Evolutionary conservation across 2,113 vertebrate genomes (phyloP).

Genomic region (Cynoglossus semilaevis): DNA sequence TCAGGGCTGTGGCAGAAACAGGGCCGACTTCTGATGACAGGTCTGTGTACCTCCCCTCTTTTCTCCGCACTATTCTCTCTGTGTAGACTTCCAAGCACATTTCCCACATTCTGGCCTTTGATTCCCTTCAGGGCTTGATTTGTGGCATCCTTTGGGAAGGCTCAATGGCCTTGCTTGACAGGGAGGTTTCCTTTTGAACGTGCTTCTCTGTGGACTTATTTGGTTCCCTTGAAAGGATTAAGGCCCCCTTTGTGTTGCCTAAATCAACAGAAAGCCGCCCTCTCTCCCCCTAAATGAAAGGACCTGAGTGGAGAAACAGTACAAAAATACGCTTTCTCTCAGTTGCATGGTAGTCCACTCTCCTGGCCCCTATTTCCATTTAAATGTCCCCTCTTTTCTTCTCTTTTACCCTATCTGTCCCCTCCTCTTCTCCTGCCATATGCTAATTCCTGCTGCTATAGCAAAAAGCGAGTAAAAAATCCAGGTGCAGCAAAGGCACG

Average conservation of each 20-base stretch:
- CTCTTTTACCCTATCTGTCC: constrained; percentile 66
- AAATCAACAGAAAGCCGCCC: constrained; percentile 93
- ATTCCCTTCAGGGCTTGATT: constrained; percentile 88
- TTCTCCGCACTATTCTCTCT: not conserved
- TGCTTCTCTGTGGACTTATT: constrained; percentile 85
- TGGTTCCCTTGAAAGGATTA: constrained; percentile 96
- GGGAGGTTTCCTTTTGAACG: constrained; percentile 84
- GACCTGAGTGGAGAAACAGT: constrained; percentile 87
- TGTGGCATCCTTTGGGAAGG: constrained; percentile 80
- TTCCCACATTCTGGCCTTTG: constrained; percentile 90
- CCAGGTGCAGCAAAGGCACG: constrained; percentile 82
- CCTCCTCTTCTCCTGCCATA: constrained; percentile 84
- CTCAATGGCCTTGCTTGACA: constrained; percentile 86
- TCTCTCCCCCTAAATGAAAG: constrained; percentile 69
- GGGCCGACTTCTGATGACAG: constrained; percentile 66
- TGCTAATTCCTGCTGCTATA: constrained; percentile 85
- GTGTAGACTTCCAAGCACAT: constrained; percentile 61
- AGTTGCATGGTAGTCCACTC: constrained; percentile 84
- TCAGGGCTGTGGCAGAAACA: constrained; percentile 56
- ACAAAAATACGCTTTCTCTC: constrained; percentile 87
- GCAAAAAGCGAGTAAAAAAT: constrained; percentile 79
- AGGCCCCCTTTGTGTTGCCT: constrained; percentile 86
- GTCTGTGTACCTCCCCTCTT: constrained; percentile 38
- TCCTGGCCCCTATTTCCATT: constrained; percentile 91
- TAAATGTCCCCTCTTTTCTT: constrained; percentile 86